phyloP scores from a whole-genome alignment of 2,888 invertebrate genomes.

The Limnephilus auricula region DNA sequence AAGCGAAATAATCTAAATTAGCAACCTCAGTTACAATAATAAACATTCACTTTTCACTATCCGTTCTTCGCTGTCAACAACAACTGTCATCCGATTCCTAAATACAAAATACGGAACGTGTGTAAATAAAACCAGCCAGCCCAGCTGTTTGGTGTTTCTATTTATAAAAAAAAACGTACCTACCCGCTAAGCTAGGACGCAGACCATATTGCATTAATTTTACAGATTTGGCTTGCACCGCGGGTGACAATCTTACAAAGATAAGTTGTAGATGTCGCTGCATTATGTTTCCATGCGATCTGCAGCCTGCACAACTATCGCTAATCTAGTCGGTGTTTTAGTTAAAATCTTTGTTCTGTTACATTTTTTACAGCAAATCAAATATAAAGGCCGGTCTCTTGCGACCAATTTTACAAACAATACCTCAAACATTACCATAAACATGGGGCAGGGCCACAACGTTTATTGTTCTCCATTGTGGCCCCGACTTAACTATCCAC shows the following conservation, averaged over 20 bases:
- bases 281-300: neutral
- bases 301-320: no score
- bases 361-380: no score
- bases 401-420: no score
- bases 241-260: neutral
- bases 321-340: no score
- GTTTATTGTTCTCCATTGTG: no score
- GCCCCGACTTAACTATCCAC: no score
- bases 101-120: neutral
- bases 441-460: no score
- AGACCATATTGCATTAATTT: neutral
- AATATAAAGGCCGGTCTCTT: no score
- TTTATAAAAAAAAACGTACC: neutral
- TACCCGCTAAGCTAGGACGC: neutral
- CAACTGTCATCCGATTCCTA: slow-evolving; percentile 11
- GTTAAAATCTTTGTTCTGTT: no score
- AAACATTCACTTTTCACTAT: neutral
- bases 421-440: no score
- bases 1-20: neutral
- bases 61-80: neutral
- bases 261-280: neutral
- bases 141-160: neutral
- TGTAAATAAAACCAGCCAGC: slow-evolving; percentile 15
- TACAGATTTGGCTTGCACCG: neutral
- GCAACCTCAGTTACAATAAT: neutral